phyloP scores from a whole-genome alignment of 2,797 vertebrate genomes.

The Champsocephalus gunnari region DNA sequence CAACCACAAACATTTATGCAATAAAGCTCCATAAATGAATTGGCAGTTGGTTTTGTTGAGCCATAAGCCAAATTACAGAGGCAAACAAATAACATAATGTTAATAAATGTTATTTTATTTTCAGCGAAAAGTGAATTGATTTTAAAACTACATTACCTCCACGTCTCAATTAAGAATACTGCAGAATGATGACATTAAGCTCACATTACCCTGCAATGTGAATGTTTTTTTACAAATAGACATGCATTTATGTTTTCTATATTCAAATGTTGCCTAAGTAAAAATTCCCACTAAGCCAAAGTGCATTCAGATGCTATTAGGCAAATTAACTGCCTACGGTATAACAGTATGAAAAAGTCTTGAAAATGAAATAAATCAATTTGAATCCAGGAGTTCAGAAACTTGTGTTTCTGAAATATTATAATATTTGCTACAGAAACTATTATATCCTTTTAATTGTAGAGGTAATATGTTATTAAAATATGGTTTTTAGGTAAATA shows the following conservation, averaged over 20 bases:
- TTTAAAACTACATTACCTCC: background rate
- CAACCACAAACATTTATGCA: background rate
- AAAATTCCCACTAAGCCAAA: background rate
- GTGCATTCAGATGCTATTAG: constrained; percentile 38
- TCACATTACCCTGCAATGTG: background rate
- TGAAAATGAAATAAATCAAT: constrained; percentile 30
- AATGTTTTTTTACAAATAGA: constrained; percentile 3
- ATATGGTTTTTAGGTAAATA: background rate
- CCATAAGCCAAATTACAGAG: constrained; percentile 1
- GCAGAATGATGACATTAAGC: background rate
- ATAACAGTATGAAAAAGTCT: constrained; percentile 23
- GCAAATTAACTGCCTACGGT: constrained; percentile 39
- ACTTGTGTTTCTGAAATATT: background rate
- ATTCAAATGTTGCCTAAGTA: background rate
- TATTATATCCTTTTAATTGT: background rate
- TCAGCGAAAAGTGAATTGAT: background rate
- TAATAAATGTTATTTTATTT: background rate
- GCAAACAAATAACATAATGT: background rate
- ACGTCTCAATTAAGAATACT: constrained; percentile 3
- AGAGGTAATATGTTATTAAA: background rate
- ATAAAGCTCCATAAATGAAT: constrained; percentile 11
- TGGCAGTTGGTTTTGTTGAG: background rate
- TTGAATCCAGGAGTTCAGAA: no score
- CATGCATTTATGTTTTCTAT: background rate
- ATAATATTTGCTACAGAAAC: background rate